Evolutionary conservation across 2,113 vertebrate species (phyloP).

Genomic region (Aphyosemion australe): DNA sequence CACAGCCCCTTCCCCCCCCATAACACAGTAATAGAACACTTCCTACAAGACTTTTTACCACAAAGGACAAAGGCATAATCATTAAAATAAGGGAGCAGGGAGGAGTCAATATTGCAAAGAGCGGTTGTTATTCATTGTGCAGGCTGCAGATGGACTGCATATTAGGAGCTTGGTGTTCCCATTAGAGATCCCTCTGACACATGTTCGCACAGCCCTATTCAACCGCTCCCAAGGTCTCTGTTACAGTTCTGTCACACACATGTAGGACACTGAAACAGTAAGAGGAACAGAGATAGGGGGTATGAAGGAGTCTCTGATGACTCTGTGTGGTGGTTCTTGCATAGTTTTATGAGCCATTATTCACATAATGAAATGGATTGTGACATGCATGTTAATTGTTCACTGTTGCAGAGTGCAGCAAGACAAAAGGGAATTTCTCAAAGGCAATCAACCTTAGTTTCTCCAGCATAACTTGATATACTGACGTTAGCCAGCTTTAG

Average conservation of each 20-base stretch:
- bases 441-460: constrained; percentile 9
- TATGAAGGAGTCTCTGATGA: constrained; percentile 54
- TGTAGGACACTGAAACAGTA: constrained; percentile 68
- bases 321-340: constrained; percentile 47
- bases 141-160: constrained; percentile 64
- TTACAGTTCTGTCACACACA: constrained; percentile 75
- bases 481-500: background rate
- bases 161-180: constrained; percentile 66
- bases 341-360: constrained; percentile 53
- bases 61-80: constrained; percentile 91
- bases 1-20: constrained; percentile 1
- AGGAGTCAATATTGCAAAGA: constrained; percentile 87
- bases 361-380: constrained; percentile 52
- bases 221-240: constrained; percentile 68
- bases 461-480: constrained; percentile 5
- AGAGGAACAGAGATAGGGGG: constrained; percentile 50
- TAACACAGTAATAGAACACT: constrained; percentile 76
- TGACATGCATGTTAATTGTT: constrained; percentile 63
- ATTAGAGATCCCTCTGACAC: constrained; percentile 69
- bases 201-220: constrained; percentile 61
- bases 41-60: constrained; percentile 76
- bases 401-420: constrained; percentile 30
- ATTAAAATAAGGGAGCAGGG: constrained; percentile 80
- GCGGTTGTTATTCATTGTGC: constrained; percentile 66
- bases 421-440: constrained; percentile 40